These are phyloP conservation scores for Lerema accius DNA, from an alignment of 1,140 invertebrate genomes.

Conservation along the genomic window DNA sequence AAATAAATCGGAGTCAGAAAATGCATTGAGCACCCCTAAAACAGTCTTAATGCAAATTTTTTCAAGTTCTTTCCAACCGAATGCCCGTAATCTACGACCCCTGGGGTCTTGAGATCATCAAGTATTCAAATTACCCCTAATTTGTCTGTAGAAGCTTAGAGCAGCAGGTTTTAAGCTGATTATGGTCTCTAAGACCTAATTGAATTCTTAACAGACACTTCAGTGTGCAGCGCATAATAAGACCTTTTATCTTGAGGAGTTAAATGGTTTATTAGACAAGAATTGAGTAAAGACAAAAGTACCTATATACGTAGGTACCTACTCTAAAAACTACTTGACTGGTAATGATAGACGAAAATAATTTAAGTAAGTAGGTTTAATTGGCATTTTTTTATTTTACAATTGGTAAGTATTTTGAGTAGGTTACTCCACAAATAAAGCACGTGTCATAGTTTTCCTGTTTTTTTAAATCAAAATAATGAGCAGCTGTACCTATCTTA, in stretches of 20 bases:
- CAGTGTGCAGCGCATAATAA: constrained; percentile 27
- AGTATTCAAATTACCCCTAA: constrained; percentile 66
- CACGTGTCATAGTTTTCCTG: too few relatives aligned
- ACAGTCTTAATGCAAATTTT: constrained; percentile 54
- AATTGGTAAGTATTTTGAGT: too few relatives aligned
- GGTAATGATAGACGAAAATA: too few relatives aligned
- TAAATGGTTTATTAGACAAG: constrained; percentile 33
- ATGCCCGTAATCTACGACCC: constrained; percentile 38
- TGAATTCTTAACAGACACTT: constrained; percentile 45
- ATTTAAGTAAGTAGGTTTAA: too few relatives aligned
- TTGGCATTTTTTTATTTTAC: too few relatives aligned
- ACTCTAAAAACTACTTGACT: background rate
- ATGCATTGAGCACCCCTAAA: constrained; percentile 28
- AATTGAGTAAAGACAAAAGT: constrained; percentile 5
- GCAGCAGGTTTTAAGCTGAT: constrained; percentile 56
- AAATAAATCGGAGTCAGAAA: background rate
- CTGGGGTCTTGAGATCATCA: constrained; percentile 50
- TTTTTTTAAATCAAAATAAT: too few relatives aligned
- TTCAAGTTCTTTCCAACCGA: constrained; percentile 48
- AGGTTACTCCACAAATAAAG: too few relatives aligned
- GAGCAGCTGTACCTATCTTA: too few relatives aligned
- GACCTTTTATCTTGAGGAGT: constrained; percentile 32
- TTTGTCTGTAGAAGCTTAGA: constrained; percentile 50
- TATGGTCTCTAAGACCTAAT: constrained; percentile 48
- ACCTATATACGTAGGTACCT: background rate